A percentile compares a stretch with the other conserved stretches of the same genome.
These are phyloP conservation scores for Rhabdomys pumilio DNA, from an alignment of 2,797 vertebrate genomes.

Conservation along the genomic window DNA sequence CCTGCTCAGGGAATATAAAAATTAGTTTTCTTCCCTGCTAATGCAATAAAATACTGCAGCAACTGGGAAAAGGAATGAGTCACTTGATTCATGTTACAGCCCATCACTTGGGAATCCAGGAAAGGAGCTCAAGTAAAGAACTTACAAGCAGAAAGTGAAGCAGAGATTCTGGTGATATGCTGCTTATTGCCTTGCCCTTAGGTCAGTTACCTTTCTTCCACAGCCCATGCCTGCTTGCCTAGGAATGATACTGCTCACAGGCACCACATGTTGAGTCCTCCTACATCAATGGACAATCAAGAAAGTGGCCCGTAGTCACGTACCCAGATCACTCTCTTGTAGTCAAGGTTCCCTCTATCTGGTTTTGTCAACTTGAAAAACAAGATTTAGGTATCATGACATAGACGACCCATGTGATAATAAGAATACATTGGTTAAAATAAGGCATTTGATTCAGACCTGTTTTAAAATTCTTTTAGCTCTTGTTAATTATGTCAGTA, in stretches of 20 bases:
- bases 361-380: neutral
- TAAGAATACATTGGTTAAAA: neutral
- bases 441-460: neutral
- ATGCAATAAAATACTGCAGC: neutral
- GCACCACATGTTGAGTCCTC: no score
- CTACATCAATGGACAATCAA: neutral
- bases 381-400: neutral
- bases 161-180: neutral
- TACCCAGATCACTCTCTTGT: neutral
- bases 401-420: neutral
- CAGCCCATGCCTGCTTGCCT: rapidly evolving
- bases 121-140: neutral
- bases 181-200: no score
- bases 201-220: neutral
- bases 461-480: neutral
- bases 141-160: neutral
- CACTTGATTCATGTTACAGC: no score
- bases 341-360: neutral
- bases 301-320: neutral
- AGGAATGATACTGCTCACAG: neutral
- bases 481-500: neutral
- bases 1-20: neutral
- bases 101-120: neutral
- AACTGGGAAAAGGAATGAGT: neutral
- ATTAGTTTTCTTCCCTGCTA: neutral